phyloP scores from a whole-genome alignment of 2,797 vertebrate genomes.

The Carduelis carduelis region DNA sequence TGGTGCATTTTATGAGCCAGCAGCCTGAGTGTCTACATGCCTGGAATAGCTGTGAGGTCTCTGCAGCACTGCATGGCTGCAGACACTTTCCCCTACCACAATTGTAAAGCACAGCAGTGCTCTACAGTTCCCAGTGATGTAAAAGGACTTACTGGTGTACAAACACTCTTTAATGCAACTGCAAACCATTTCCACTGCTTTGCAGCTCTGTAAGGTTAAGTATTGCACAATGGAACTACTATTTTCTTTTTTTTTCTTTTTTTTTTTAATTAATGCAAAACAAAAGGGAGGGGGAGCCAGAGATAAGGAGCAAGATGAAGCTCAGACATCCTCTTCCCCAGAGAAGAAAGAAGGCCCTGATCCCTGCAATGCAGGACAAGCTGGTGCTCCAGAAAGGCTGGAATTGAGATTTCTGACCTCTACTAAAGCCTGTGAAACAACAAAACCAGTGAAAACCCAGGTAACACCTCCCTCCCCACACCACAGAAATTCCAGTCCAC shows the following conservation, averaged over 20 bases:
- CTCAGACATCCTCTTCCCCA: background rate
- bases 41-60: background rate
- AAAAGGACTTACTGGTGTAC: background rate
- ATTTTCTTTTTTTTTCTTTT: too few relatives aligned
- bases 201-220: background rate
- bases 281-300: background rate
- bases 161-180: background rate
- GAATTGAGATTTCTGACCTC: background rate
- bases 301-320: background rate
- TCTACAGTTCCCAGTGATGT: background rate
- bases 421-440: background rate
- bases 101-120: background rate
- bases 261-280: background rate
- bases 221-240: background rate
- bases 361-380: background rate
- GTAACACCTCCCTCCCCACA: accelerated
- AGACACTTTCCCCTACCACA: background rate
- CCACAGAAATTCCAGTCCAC: background rate
- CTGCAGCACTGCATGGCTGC: background rate
- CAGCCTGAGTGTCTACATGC: background rate
- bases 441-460: background rate
- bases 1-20: background rate
- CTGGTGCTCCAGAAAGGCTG: background rate
- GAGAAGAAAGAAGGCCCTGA: background rate
- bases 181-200: background rate